These are phyloP conservation scores for Poicephalus meyeri DNA, from an alignment of 2,113 vertebrate species.

Conservation along the genomic window DNA sequence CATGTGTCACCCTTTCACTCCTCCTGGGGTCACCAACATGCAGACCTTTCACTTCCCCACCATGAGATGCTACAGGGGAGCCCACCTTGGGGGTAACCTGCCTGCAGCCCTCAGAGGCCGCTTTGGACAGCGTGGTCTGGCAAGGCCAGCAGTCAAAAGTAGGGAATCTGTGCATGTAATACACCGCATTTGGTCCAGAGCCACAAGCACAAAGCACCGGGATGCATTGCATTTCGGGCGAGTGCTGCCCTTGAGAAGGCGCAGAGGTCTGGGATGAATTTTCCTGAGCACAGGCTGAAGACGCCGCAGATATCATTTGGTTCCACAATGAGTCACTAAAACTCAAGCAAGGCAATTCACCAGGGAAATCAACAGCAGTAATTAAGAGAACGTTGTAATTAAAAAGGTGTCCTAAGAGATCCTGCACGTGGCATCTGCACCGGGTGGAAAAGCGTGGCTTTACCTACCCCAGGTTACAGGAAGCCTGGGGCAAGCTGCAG, in stretches of 20 bases:
- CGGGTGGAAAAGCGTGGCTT: neutral
- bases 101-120: neutral
- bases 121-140: fast-evolving
- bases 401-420: slow-evolving; percentile 42
- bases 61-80: fast-evolving
- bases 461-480: slow-evolving; percentile 34
- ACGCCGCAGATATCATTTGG: neutral
- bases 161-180: neutral
- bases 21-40: neutral
- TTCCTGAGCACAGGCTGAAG: neutral
- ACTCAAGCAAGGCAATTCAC: slow-evolving; percentile 11
- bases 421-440: neutral
- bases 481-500: slow-evolving; percentile 38
- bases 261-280: neutral
- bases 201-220: neutral
- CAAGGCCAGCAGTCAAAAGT: neutral
- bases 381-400: slow-evolving; percentile 65
- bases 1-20: fast-evolving
- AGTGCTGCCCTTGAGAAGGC: neutral
- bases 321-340: slow-evolving; percentile 41
- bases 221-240: neutral
- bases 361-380: slow-evolving; percentile 63
- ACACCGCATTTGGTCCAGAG: neutral
- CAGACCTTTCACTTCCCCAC: neutral
- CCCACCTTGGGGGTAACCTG: neutral